These are phyloP conservation scores for Polia nebulosa DNA, from an alignment of 2,888 invertebrate species.

Conservation along the genomic window DNA sequence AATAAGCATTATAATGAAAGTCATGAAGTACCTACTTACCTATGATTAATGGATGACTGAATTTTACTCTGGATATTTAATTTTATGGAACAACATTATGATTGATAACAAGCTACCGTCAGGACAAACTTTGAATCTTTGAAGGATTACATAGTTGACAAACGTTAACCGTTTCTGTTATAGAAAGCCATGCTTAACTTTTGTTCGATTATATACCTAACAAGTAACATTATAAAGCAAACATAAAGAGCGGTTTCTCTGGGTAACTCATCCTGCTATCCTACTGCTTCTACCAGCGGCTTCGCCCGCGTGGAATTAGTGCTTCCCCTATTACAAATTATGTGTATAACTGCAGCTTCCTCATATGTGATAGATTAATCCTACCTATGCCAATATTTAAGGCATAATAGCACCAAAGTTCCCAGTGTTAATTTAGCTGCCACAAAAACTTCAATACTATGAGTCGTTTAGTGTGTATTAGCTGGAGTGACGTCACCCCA, in stretches of 20 bases:
- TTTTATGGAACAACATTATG: constrained; percentile 3
- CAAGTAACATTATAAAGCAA: background rate
- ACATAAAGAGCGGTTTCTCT: background rate
- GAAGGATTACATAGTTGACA: background rate
- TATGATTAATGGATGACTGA: background rate
- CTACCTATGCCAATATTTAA: no score
- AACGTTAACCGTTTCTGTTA: background rate
- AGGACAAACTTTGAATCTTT: constrained; percentile 6
- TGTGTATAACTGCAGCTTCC: no score
- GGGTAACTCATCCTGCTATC: no score
- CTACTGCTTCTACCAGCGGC: no score
- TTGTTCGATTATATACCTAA: background rate
- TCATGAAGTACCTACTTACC: background rate
- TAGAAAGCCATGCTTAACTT: background rate
- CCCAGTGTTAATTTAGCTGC: no score
- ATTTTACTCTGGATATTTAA: background rate
- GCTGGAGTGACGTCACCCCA: no score
- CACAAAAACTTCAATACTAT: no score
- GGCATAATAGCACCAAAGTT: no score
- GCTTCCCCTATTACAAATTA: no score
- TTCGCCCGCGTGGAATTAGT: no score
- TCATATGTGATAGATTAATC: no score
- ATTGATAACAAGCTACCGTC: constrained; percentile 4
- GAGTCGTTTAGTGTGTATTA: no score
- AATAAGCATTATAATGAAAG: background rate